These are phyloP conservation scores for Centropus bengalensis DNA, from an alignment of 2,113 vertebrate genomes.

Conservation along the genomic window DNA sequence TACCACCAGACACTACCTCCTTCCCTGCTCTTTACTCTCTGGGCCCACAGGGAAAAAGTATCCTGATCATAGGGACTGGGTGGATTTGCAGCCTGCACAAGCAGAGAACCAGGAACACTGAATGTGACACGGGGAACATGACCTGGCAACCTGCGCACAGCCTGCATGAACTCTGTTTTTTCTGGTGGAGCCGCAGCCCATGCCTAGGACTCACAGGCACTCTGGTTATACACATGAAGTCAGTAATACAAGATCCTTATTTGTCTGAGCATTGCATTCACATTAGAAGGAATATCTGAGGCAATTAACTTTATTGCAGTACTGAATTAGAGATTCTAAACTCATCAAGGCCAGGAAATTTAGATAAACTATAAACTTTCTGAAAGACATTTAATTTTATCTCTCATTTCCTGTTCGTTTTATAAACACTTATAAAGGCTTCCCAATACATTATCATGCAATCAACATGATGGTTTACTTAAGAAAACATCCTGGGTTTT, in stretches of 20 bases:
- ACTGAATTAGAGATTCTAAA: not conserved
- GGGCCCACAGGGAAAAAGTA: not conserved
- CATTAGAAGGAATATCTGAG: not conserved
- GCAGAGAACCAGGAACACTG: not conserved
- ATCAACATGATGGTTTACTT: not conserved
- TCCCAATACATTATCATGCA: not conserved
- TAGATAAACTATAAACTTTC: constrained; percentile 25
- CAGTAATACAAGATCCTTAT: not conserved
- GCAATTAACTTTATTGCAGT: not conserved
- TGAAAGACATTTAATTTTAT: not conserved
- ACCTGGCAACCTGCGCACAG: not conserved
- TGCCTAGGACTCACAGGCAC: not conserved
- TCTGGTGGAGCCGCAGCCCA: not conserved
- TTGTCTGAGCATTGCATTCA: not conserved
- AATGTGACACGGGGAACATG: not conserved
- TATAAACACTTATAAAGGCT: constrained; percentile 3
- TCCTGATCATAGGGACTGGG: not conserved
- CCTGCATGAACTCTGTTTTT: not conserved
- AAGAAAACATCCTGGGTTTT: not conserved
- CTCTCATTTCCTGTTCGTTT: constrained; percentile 39
- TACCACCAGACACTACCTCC: not conserved
- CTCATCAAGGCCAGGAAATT: constrained; percentile 25
- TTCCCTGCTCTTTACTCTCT: not conserved
- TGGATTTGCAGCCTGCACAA: not conserved
- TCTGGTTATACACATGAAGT: not conserved